Conservation (phyloP, 2,113 vertebrate species). For the Australoheros scitulus region DNA sequence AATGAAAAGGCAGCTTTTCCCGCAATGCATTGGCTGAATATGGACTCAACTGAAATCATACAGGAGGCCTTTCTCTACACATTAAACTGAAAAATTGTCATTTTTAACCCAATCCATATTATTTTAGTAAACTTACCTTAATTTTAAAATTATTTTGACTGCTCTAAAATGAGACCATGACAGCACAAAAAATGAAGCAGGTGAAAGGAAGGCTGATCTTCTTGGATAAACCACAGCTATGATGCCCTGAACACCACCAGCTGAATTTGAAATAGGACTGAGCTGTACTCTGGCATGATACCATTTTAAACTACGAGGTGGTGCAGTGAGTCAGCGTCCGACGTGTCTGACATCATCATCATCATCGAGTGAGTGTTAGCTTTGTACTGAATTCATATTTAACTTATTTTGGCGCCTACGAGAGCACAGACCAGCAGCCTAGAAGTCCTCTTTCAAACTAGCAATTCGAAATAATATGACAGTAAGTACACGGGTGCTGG, state of each 20-base stretch:
- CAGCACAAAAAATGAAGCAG: fast-evolving
- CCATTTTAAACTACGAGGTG: not conserved
- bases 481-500: too few relatives aligned
- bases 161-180: not conserved
- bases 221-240: not conserved
- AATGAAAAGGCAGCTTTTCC: not conserved
- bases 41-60: not conserved
- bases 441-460: too few relatives aligned
- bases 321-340: not conserved
- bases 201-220: not conserved
- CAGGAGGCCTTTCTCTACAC: not conserved
- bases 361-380: not conserved
- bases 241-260: not conserved
- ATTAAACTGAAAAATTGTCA: not conserved
- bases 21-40: not conserved
- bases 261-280: too few relatives aligned
- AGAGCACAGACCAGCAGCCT: too few relatives aligned
- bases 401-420: too few relatives aligned
- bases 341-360: not conserved
- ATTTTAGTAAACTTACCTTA: not conserved
- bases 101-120: not conserved
- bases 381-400: not conserved
- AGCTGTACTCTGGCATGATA: not conserved
- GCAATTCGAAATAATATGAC: too few relatives aligned
- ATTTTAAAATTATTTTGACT: fast-evolving